Conservation (phyloP, 2,888 invertebrate genomes). For the Lepidocyrtoides sp. region DNA sequence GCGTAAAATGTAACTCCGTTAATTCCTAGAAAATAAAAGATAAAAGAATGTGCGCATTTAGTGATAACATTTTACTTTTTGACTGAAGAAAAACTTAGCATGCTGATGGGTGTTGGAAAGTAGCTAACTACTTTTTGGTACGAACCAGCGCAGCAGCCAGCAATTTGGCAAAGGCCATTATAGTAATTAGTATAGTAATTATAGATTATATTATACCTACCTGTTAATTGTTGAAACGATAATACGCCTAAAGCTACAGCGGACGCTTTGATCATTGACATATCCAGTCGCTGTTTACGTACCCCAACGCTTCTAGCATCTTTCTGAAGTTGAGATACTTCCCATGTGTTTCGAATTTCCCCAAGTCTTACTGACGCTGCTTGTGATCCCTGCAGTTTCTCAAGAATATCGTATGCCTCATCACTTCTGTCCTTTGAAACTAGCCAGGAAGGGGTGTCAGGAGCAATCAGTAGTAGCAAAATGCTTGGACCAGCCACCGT, state of each 20-base stretch:
- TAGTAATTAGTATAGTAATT: too few species aligned
- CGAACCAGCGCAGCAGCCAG: too few species aligned
- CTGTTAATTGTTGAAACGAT: slow-evolving; percentile 83
- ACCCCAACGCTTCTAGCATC: slow-evolving; percentile 20
- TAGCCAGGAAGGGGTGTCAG: slow-evolving; percentile 79
- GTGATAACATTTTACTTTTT: too few species aligned
- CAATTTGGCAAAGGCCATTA: too few species aligned
- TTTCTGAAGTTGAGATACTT: slow-evolving; percentile 20
- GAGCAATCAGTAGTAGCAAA: slow-evolving; percentile 68
- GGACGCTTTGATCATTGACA: slow-evolving; percentile 78
- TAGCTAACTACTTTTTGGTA: too few species aligned
- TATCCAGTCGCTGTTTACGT: slow-evolving; percentile 55
- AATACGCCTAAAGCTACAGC: slow-evolving; percentile 82
- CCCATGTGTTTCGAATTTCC: slow-evolving; percentile 45
- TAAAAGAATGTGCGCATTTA: too few species aligned
- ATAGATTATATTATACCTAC: slow-evolving; percentile 18
- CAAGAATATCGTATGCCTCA: slow-evolving; percentile 69
- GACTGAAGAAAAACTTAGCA: too few species aligned
- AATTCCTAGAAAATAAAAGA: slow-evolving; percentile 74
- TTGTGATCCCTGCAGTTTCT: slow-evolving; percentile 64
- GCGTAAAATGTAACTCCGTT: slow-evolving; percentile 84
- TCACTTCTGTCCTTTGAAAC: slow-evolving; percentile 65
- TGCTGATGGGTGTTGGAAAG: too few species aligned
- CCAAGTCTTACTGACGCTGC: slow-evolving; percentile 38
- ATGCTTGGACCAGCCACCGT: slow-evolving; percentile 69